phyloP scores from a whole-genome alignment of 2,888 invertebrate genomes.

The Drosophila maculinotata region DNA sequence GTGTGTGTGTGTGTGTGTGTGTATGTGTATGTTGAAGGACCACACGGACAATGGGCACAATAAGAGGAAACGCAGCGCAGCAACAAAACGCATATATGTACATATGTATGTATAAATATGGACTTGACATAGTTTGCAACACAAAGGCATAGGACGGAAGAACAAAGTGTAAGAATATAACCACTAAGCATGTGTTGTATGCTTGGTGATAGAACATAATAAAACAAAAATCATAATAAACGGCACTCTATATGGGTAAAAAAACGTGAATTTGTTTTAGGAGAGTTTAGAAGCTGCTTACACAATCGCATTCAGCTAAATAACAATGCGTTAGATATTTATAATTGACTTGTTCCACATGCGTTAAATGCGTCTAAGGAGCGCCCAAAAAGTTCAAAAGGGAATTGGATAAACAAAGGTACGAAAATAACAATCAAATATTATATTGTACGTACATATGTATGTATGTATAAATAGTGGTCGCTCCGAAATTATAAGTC shows the following conservation, averaged over 20 bases:
- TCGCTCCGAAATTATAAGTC: neutral
- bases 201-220: slow-evolving; percentile 5
- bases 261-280: slow-evolving; percentile 33
- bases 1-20: slow-evolving; percentile 5
- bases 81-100: slow-evolving; percentile 24
- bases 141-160: slow-evolving; percentile 30
- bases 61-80: slow-evolving; percentile 25
- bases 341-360: slow-evolving; percentile 84
- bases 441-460: slow-evolving; percentile 17
- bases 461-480: neutral
- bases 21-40: slow-evolving; percentile 34
- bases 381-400: slow-evolving; percentile 34
- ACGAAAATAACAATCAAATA: slow-evolving; percentile 58
- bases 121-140: slow-evolving; percentile 47
- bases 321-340: slow-evolving; percentile 84
- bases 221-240: slow-evolving; percentile 24
- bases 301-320: slow-evolving; percentile 85
- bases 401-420: slow-evolving; percentile 39
- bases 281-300: slow-evolving; percentile 78
- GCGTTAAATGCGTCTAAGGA: slow-evolving; percentile 78
- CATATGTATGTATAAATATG: slow-evolving; percentile 6
- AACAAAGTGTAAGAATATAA: slow-evolving; percentile 39
- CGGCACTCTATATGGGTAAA: slow-evolving; percentile 21
- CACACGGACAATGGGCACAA: slow-evolving; percentile 35
- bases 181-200: too few relatives aligned